These are phyloP conservation scores for Hydractinia symbiolongicarpus DNA, from an alignment of 30 jellyfish, hydroid and myxozoan genomes.

Conservation along the genomic window DNA sequence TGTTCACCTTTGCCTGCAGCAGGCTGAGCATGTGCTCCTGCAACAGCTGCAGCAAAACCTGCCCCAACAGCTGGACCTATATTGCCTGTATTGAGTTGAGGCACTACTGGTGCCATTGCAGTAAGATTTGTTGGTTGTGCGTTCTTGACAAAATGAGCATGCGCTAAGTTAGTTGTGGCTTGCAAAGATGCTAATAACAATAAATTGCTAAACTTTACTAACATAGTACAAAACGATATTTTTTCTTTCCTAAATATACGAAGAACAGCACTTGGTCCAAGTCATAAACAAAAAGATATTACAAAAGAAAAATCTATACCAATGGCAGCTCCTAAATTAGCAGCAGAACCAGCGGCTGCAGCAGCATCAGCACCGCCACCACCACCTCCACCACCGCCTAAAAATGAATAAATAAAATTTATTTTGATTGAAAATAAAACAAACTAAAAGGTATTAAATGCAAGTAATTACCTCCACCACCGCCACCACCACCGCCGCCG, in stretches of 20 bases:
- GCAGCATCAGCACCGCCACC: constrained; percentile 71
- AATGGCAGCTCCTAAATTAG: constrained; percentile 87
- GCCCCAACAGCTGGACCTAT: constrained; percentile 47
- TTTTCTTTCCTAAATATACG: not conserved
- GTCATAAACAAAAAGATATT: not conserved
- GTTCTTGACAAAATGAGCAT: constrained; percentile 10
- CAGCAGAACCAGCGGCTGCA: constrained; percentile 84
- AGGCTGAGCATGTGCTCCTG: not conserved
- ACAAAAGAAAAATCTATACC: constrained; percentile 37
- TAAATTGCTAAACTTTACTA: not conserved
- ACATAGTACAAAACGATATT: no score
- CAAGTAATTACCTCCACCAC: not conserved
- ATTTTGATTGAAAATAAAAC: not conserved
- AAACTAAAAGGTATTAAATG: not conserved
- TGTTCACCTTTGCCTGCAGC: constrained; percentile 15
- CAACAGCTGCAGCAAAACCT: constrained; percentile 24
- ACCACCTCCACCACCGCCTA: not conserved
- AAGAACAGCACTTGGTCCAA: not conserved
- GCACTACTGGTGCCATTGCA: not conserved
- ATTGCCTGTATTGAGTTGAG: constrained; percentile 20
- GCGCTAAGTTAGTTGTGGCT: constrained; percentile 19
- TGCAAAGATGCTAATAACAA: constrained; percentile 9
- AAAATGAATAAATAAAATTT: not conserved
- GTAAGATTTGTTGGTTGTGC: constrained; percentile 1
- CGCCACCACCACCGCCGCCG: constrained; percentile 85